Conservation (phyloP, 2,888 invertebrate species). For the Platynereis dumerilii region DNA sequence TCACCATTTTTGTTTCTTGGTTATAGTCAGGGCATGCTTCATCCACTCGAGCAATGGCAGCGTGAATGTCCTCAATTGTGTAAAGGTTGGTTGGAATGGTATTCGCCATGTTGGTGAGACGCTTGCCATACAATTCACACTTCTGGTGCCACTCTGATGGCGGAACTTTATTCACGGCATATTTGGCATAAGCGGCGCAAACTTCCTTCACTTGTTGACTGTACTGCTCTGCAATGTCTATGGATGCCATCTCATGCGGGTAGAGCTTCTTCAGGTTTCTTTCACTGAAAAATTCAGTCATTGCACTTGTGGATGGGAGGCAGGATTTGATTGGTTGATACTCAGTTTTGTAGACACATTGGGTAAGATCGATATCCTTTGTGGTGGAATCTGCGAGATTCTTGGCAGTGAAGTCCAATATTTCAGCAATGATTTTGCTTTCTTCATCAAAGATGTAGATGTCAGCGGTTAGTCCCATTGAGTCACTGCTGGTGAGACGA, state of each 20-base stretch:
- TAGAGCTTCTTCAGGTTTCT: constrained; percentile 16
- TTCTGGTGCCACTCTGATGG: constrained; percentile 1
- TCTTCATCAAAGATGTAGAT: constrained; percentile 10
- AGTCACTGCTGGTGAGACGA: constrained; percentile 1
- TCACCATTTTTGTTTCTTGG: constrained; percentile 20
- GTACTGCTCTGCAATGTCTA: constrained; percentile 9
- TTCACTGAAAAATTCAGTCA: constrained; percentile 2
- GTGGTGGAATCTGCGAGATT: constrained; percentile 7
- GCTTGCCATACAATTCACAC: not conserved
- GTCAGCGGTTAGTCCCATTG: constrained; percentile 9
- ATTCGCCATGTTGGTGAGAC: constrained; percentile 13
- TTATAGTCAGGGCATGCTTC: constrained; percentile 13
- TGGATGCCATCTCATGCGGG: constrained; percentile 11
- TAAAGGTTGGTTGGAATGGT: constrained; percentile 5
- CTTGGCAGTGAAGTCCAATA: constrained; percentile 16
- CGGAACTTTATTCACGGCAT: not conserved
- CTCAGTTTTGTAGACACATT: constrained; percentile 20
- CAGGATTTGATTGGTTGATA: constrained; percentile 13
- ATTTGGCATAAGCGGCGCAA: not conserved
- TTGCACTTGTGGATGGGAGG: constrained; percentile 10
- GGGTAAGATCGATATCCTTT: constrained; percentile 1
- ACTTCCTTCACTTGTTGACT: constrained; percentile 1
- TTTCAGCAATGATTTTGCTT: constrained; percentile 18
- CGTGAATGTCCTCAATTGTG: too few relatives aligned
- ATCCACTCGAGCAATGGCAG: not conserved